These are phyloP conservation scores for Tonatia bakeri DNA, from an alignment of 2,113 vertebrate genomes.

Conservation along the genomic window DNA sequence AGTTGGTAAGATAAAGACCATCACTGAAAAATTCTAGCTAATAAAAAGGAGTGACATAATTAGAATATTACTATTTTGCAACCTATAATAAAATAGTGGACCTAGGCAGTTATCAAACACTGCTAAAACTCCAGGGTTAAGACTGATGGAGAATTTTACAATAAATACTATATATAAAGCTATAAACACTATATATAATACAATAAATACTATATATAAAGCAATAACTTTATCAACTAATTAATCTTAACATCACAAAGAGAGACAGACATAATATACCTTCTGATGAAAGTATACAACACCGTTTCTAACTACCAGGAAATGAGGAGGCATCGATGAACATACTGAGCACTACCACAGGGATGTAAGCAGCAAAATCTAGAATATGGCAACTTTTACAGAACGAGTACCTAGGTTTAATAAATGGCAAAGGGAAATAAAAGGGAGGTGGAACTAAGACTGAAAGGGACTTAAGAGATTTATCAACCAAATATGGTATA, in stretches of 20 bases:
- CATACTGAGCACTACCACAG: background rate
- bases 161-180: too few relatives aligned
- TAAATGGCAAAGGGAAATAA: slow-evolving; percentile 24
- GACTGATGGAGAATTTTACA: slow-evolving; percentile 18
- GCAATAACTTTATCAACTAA: slow-evolving; percentile 1
- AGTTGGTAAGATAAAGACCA: slow-evolving; percentile 1
- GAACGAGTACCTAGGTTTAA: background rate
- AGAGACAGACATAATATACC: background rate
- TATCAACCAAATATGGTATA: background rate
- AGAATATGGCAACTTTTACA: background rate
- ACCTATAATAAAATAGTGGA: slow-evolving; percentile 38
- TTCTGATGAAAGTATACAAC: background rate
- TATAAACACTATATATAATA: background rate
- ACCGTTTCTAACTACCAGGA: background rate
- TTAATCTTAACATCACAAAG: slow-evolving; percentile 13
- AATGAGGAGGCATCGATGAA: slow-evolving; percentile 6
- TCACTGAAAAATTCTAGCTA: slow-evolving; percentile 31
- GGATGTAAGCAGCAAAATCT: background rate
- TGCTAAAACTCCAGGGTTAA: background rate
- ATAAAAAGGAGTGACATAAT: slow-evolving; percentile 28
- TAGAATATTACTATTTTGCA: background rate
- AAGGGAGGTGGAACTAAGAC: background rate
- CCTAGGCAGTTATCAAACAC: background rate
- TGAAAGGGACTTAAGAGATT: background rate
- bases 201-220: background rate